A percentile compares a stretch with the other conserved stretches of the same genome.
Conservation (phyloP, 2,113 vertebrate species). For the Aldabrachelys gigantea region DNA sequence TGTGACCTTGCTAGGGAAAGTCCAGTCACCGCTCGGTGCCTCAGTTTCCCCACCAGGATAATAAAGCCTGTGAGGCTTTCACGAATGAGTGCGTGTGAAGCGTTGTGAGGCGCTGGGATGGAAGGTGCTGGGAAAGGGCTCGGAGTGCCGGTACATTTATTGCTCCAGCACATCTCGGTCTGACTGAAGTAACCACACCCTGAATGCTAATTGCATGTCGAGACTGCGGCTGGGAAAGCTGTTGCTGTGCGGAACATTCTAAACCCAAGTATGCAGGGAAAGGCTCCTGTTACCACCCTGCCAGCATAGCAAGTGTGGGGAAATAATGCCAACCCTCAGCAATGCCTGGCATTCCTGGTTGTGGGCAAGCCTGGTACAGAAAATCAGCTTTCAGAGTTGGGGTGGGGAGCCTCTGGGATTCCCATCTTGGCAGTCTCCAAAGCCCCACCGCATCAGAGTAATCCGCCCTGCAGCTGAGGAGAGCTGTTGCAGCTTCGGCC, state of each 20-base stretch:
- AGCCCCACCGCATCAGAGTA: background rate
- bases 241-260: background rate
- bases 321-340: background rate
- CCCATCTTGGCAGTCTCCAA: background rate
- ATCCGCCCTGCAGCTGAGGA: background rate
- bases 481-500: background rate
- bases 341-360: background rate
- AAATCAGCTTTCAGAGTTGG: background rate
- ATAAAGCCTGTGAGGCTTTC: background rate
- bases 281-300: too few species aligned
- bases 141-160: background rate
- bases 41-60: background rate
- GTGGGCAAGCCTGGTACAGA: background rate
- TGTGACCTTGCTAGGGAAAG: background rate
- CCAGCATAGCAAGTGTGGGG: background rate
- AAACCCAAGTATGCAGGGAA: background rate
- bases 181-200: background rate
- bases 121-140: background rate
- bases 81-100: background rate
- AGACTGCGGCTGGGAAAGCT: background rate
- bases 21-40: background rate
- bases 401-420: background rate
- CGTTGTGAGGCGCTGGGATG: rapidly evolving
- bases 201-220: background rate
- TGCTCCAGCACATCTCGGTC: background rate